phyloP scores from a whole-genome alignment of 2,888 invertebrate genomes.

The Folsomia candida region DNA sequence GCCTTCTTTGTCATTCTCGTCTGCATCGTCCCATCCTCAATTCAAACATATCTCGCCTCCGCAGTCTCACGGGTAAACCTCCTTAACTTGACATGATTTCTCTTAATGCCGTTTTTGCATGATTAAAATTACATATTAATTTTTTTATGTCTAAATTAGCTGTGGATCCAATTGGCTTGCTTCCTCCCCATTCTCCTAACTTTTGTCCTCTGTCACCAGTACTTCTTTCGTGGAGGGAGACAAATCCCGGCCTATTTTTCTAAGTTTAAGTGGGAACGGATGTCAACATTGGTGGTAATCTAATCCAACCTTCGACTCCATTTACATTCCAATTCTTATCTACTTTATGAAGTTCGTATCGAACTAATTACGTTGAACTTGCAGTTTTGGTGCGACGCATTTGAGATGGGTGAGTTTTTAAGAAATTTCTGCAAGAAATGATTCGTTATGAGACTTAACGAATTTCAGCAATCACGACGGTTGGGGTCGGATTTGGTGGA shows the following conservation, averaged over 20 bases:
- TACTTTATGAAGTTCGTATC: too few species aligned
- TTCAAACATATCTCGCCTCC: neutral
- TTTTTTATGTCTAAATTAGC: neutral
- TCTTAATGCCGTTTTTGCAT: too few species aligned
- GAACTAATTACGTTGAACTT: neutral
- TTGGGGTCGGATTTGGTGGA: constrained; percentile 30
- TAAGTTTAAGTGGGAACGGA: constrained; percentile 4
- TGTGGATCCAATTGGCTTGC: constrained; percentile 2
- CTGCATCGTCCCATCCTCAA: neutral
- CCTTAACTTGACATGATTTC: too few species aligned
- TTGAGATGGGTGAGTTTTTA: too few species aligned
- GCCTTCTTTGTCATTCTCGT: constrained; percentile 17
- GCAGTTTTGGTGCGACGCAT: constrained; percentile 38
- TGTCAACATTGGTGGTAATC: neutral
- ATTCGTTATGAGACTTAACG: too few species aligned
- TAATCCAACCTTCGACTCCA: too few species aligned
- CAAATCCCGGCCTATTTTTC: neutral
- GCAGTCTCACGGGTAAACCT: neutral
- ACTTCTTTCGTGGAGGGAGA: neutral
- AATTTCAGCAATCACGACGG: constrained; percentile 34
- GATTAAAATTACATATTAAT: too few species aligned
- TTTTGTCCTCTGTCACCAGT: constrained; percentile 6
- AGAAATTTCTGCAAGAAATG: too few species aligned
- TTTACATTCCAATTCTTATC: too few species aligned
- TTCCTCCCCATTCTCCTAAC: constrained; percentile 7